These are phyloP conservation scores for Xylophagus ater DNA, from an alignment of 2,888 invertebrate species.

Conservation along the genomic window DNA sequence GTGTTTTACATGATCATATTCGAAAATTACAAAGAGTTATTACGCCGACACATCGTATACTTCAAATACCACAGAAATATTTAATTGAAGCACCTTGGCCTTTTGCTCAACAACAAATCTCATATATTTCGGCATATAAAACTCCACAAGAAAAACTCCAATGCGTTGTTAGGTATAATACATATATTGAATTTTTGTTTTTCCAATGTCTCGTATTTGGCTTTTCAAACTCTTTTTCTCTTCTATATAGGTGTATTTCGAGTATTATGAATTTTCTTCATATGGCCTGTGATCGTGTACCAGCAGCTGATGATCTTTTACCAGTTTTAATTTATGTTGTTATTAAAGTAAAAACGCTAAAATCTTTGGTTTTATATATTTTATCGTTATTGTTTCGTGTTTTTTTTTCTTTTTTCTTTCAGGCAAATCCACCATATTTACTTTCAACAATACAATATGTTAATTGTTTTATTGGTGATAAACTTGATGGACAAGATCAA, in stretches of 20 bases:
- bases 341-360: conserved; percentile 58
- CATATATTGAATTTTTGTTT: too few species aligned
- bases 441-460: conserved; percentile 95
- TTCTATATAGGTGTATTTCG: conserved; percentile 58
- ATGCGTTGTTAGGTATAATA: conserved; percentile 39
- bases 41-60: conserved; percentile 67
- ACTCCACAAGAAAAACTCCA: conserved; percentile 74
- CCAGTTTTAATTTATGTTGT: conserved; percentile 94
- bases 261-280: conserved; percentile 90
- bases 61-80: conserved; percentile 70
- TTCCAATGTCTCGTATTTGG: too few species aligned
- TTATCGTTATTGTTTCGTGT: background rate
- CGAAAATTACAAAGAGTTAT: conserved; percentile 63
- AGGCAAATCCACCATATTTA: conserved; percentile 90
- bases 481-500: conserved; percentile 78
- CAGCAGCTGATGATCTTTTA: conserved; percentile 91
- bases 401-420: conserved; percentile 20
- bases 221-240: conserved; percentile 47
- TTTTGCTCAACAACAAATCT: conserved; percentile 82
- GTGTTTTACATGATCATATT: conserved; percentile 81
- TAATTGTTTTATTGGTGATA: conserved; percentile 76
- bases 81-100: conserved; percentile 93
- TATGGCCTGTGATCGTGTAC: conserved; percentile 66
- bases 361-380: background rate
- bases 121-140: conserved; percentile 80